A percentile compares a stretch with the other conserved stretches of the same genome.
phyloP scores from a whole-genome alignment of 2,113 vertebrate genomes.

The Beaufortia kweichowensis region DNA sequence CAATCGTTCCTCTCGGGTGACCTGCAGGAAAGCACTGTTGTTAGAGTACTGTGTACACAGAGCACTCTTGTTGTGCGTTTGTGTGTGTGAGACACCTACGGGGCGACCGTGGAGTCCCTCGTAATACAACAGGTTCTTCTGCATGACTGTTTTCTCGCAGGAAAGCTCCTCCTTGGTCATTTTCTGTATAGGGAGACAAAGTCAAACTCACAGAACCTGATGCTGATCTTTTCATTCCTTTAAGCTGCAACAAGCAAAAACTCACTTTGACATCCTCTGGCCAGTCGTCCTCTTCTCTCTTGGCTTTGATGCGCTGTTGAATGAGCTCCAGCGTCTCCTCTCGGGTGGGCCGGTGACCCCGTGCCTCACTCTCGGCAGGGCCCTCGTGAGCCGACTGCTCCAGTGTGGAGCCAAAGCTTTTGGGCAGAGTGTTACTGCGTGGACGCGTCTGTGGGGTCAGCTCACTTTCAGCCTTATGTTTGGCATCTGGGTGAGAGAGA shows the following conservation, averaged over 20 bases:
- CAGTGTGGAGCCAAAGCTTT: constrained; percentile 95
- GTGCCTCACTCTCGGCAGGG: constrained; percentile 65
- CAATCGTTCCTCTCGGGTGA: constrained; percentile 90
- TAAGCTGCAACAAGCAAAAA: no score
- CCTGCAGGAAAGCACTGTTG: constrained; percentile 70
- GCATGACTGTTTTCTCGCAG: constrained; percentile 92
- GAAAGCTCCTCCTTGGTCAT: constrained; percentile 96
- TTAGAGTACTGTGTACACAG: neutral
- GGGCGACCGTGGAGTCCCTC: constrained; percentile 94
- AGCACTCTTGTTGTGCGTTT: neutral
- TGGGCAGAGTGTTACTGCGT: constrained; percentile 96
- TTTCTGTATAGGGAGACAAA: constrained; percentile 74
- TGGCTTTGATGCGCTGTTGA: constrained; percentile 84
- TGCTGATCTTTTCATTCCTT: no score
- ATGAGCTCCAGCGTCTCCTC: constrained; percentile 92
- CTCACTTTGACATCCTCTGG: constrained; percentile 92
- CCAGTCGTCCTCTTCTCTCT: constrained; percentile 86
- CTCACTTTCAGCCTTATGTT: constrained; percentile 88
- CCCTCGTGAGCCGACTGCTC: constrained; percentile 79
- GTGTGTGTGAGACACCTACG: constrained; percentile 66
- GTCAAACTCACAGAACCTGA: neutral
- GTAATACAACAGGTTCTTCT: constrained; percentile 95
- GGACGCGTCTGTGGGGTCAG: constrained; percentile 87
- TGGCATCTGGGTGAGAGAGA: constrained; percentile 79
- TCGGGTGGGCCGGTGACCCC: constrained; percentile 79